Evolutionary conservation across 2,888 invertebrate species (phyloP), one percentile per base, ranked within the genome.

Genomic region (Venustoraphidia nigricollis): DNA sequence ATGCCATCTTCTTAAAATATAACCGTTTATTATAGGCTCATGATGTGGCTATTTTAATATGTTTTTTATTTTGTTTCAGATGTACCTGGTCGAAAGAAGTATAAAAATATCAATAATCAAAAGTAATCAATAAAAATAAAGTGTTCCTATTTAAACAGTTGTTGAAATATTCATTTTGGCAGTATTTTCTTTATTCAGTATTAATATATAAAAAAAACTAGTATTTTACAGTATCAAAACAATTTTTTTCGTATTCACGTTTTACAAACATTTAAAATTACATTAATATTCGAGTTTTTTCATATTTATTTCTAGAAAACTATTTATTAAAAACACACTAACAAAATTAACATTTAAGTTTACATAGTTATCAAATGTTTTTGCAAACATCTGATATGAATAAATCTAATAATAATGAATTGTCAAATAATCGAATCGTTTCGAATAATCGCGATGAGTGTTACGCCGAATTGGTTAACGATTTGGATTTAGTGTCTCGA

Each of bases 401-500:
- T 50, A 62, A 63, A 59, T 58, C 62, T 53, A 64, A 62, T 41
- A 51, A 64, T 56, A 64, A 64, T 54, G 62, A 62, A 45, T 54
- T 50, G 36, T 39, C 41, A 36, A 49, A 45, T 50, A 47, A 46
- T 51, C 57, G 51, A 53, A 51, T 47, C 46, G 55, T 50, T 52
- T 54, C 55, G 47, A 47, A 49, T 10, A 43, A 45, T 34, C 42
- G 49, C 11, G 48, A 55, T 41, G 57, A 57, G 45, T 56, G 55
- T 47, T 59, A 58, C 55, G 61, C 60, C 47, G 57, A 58, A 49
- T 53, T 63, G 17, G 56, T 61, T 45, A 58, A 59, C 55, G 70
- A 72, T 57, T 63, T 70, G 50, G 71, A 71, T 56, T 58, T 70
- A 53, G 68, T 71, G 53, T 69, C 67, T 58, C 63, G 68, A 54